Base-by-base conservation (phyloP, 2,888 invertebrate genomes). In the Drosophila kambysellisi region DNA sequence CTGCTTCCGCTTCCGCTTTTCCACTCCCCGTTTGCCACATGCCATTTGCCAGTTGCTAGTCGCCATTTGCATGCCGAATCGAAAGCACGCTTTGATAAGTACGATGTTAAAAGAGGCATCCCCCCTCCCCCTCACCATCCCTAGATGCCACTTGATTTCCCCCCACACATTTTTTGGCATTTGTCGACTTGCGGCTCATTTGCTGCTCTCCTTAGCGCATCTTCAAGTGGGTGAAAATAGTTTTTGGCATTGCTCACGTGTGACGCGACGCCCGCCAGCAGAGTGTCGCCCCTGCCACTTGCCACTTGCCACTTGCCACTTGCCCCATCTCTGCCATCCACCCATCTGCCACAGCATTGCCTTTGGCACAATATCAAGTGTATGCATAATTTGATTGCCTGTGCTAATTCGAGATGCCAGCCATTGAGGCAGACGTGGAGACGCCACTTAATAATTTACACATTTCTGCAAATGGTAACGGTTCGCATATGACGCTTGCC, bases 341-440 rank as follows among this genome's bases (percentile, higher is more conserved):
- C n/a, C 17, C 5, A 12, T 6, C n/a, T 12, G 2, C n/a, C n/a
- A 12, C 20, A 8, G 17, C 9, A 29, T 8, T 25, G 15, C 30
- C 35, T 9, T 37, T 33, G 67, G 69, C 64, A 59, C 59, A 80
- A 81, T 76, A 77, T 78, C 78, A 78, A 78, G 83, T 83, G 77
- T 74, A 74, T 76, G 77, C 71, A 81, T 81, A 81, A 81, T 81
- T 80, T 81, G 77, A 81, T 81, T 81, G 81, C 81, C 74, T 64
- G 74, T 70, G 67, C 77, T 83, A 81, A 77, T 77, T 81, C 79
- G 70, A 71, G 61, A 32, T 51, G 64, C 43, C 57, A 37, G 25
- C 25, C 25, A 25, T 25, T 25, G 25, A 11, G 54, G 39, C 37
- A 17, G 25, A 20, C 30, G 3, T 33, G 30, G 41, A 15, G 57